A percentile compares a stretch with the other conserved stretches of the same genome.
Evolutionary conservation across 1,140 invertebrate species (phyloP).

Genomic region (Micrasema minimum): DNA sequence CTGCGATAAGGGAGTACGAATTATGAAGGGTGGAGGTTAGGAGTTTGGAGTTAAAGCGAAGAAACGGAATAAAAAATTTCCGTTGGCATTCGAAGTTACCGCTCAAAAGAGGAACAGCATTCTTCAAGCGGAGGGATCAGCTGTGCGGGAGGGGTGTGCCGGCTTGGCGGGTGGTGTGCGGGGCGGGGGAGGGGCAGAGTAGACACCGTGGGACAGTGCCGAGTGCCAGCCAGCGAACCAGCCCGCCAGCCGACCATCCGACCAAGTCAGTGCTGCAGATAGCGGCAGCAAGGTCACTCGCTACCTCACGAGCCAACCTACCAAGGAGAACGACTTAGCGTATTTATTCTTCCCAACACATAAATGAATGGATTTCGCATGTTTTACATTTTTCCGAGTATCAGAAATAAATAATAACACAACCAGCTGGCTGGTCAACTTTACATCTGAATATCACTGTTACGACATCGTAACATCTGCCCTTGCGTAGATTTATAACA

Average conservation of each 20-base stretch:
- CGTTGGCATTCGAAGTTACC: slow-evolving; percentile 19
- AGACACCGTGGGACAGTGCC: slow-evolving; percentile 30
- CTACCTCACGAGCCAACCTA: neutral
- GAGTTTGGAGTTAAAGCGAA: neutral
- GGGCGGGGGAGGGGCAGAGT: neutral
- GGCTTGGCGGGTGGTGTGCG: neutral
- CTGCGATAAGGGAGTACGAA: neutral
- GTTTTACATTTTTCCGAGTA: slow-evolving; percentile 26
- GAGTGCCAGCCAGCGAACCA: too few relatives aligned
- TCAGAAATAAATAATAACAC: slow-evolving; percentile 21
- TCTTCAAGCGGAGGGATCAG: slow-evolving; percentile 24
- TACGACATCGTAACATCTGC: too few relatives aligned
- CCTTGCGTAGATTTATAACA: too few relatives aligned
- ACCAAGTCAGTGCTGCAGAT: slow-evolving; percentile 7
- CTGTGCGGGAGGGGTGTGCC: slow-evolving; percentile 3
- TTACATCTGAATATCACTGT: neutral
- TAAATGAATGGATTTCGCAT: neutral
- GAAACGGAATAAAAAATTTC: slow-evolving; percentile 11
- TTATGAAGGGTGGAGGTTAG: too few relatives aligned
- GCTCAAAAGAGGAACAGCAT: slow-evolving; percentile 26
- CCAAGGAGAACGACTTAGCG: slow-evolving; percentile 26
- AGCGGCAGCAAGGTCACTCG: slow-evolving; percentile 32
- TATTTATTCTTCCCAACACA: slow-evolving; percentile 34
- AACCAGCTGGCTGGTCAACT: slow-evolving; percentile 1
- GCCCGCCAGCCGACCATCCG: too few relatives aligned